A percentile compares a stretch with the other conserved stretches of the same genome.
Conservation (phyloP, 1,140 invertebrate species). For the Trinorchestia longiramus region DNA sequence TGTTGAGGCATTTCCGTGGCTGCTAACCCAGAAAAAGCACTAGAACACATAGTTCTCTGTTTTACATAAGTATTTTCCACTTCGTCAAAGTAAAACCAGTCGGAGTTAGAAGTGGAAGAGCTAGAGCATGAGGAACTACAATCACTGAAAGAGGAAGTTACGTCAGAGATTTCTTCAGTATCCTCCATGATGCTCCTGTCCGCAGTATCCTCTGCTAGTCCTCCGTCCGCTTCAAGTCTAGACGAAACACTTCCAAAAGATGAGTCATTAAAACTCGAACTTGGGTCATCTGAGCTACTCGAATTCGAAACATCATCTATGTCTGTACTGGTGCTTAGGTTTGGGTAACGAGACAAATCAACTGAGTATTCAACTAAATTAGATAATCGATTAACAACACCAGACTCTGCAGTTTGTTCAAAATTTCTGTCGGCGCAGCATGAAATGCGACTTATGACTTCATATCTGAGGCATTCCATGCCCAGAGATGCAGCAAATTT, state of each 20-base stretch:
- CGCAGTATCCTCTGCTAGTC: background rate
- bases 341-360: background rate
- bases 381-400: background rate
- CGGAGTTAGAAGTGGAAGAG: background rate
- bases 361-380: background rate
- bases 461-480: background rate
- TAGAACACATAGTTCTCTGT: background rate
- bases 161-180: background rate
- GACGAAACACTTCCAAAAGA: background rate
- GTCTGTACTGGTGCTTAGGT: background rate
- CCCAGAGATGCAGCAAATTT: background rate
- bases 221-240: background rate
- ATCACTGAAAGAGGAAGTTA: background rate
- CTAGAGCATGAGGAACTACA: background rate
- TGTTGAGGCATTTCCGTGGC: too few species aligned
- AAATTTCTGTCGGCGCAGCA: background rate
- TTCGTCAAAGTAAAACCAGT: background rate
- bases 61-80: background rate
- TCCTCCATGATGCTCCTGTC: background rate
- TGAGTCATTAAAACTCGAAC: background rate
- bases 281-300: background rate
- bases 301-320: background rate
- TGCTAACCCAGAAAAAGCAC: background rate
- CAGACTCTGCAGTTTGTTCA: background rate
- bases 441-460: constrained; percentile 4